A percentile compares a stretch with the other conserved stretches of the same genome.
phyloP scores from a whole-genome alignment of 2,797 vertebrate genomes.

The Sebastes hubbsi region DNA sequence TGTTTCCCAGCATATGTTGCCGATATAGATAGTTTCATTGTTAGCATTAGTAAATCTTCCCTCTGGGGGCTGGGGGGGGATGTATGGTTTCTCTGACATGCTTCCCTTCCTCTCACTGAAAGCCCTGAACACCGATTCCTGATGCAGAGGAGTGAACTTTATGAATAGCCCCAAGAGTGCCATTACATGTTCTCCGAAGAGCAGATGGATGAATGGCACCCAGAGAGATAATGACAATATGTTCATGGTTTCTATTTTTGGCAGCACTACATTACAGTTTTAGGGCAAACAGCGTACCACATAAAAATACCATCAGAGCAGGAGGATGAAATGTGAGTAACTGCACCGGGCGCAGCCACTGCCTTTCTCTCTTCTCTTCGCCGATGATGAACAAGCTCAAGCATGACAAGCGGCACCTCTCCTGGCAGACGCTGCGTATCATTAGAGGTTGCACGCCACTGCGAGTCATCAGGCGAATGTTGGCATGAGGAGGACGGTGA shows the following conservation, averaged over 20 bases:
- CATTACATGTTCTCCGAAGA: slow-evolving; percentile 68
- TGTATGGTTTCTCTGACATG: slow-evolving; percentile 33
- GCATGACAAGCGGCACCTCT: slow-evolving; percentile 41
- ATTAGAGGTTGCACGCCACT: slow-evolving; percentile 34
- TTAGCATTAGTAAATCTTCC: background rate
- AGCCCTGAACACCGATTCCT: slow-evolving; percentile 50
- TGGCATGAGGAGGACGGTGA: slow-evolving; percentile 33
- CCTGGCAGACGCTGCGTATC: slow-evolving; percentile 34
- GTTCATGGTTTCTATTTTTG: slow-evolving; percentile 64
- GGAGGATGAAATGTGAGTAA: slow-evolving; percentile 28
- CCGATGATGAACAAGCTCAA: slow-evolving; percentile 29
- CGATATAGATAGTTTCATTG: slow-evolving; percentile 1
- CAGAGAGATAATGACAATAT: slow-evolving; percentile 63
- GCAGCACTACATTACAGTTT: slow-evolving; percentile 53
- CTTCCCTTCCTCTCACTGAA: slow-evolving; percentile 57
- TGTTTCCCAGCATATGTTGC: slow-evolving; percentile 4
- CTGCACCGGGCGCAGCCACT: background rate
- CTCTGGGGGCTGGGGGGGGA: background rate
- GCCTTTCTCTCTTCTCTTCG: background rate
- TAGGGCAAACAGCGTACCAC: slow-evolving; percentile 59
- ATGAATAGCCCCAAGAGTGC: slow-evolving; percentile 66
- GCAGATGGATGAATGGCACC: slow-evolving; percentile 71
- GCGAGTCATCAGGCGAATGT: slow-evolving; percentile 40
- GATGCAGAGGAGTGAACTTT: slow-evolving; percentile 72
- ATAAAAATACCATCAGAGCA: slow-evolving; percentile 59